These are phyloP conservation scores for Cecropterus lyciades DNA, from an alignment of 1,140 invertebrate genomes.

Conservation along the genomic window DNA sequence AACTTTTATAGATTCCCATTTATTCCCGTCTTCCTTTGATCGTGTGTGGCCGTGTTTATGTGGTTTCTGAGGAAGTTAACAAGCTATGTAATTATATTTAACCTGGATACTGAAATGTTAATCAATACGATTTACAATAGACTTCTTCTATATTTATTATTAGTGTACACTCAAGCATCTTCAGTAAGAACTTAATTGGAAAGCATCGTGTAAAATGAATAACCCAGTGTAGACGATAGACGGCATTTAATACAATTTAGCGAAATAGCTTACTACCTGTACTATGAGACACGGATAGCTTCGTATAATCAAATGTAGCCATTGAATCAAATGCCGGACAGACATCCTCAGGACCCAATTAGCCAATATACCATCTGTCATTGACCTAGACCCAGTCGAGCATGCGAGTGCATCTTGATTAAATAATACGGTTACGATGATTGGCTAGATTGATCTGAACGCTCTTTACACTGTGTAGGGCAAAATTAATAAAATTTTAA, in stretches of 20 bases:
- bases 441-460: conserved; percentile 32
- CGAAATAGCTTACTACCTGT: neutral
- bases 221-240: neutral
- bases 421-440: conserved; percentile 34
- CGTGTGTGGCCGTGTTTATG: conserved; percentile 62
- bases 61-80: conserved; percentile 30
- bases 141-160: too few relatives aligned
- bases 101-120: neutral
- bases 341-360: conserved; percentile 20
- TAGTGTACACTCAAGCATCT: too few relatives aligned
- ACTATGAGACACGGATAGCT: neutral
- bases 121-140: too few relatives aligned
- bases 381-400: conserved; percentile 31
- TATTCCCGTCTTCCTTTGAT: conserved; percentile 59
- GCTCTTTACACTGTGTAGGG: conserved; percentile 19
- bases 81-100: conserved; percentile 28
- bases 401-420: conserved; percentile 32
- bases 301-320: conserved; percentile 5
- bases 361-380: conserved; percentile 26
- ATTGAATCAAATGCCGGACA: conserved; percentile 5
- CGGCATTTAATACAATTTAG: neutral
- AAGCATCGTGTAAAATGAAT: neutral
- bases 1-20: conserved; percentile 66
- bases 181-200: too few relatives aligned
- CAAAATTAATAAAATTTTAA: conserved; percentile 24